Conservation (phyloP, 2,797 vertebrate genomes). For the Danio choprae region DNA sequence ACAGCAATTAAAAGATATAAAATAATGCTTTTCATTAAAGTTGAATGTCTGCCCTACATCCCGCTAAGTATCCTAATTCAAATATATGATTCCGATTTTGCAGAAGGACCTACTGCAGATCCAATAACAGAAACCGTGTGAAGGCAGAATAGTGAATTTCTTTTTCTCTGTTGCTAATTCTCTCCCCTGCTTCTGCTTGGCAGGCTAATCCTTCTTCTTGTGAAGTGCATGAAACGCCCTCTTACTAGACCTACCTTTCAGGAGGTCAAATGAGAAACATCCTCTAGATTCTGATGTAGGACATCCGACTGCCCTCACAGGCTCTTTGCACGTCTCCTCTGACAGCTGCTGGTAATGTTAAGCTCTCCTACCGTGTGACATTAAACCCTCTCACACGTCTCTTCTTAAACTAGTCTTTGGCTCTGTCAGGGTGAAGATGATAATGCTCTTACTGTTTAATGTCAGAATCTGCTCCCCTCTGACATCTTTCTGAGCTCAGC, state of each 20-base stretch:
- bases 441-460: slow-evolving; percentile 53
- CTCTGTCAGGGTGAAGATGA: slow-evolving; percentile 45
- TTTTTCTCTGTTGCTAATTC: slow-evolving; percentile 53
- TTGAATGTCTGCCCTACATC: neutral
- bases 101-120: neutral
- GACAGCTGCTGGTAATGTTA: slow-evolving; percentile 46
- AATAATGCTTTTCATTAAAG: neutral
- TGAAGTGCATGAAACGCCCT: slow-evolving; percentile 68
- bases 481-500: slow-evolving; percentile 39
- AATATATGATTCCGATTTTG: neutral
- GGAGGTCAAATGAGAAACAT: slow-evolving; percentile 57
- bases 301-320: slow-evolving; percentile 49
- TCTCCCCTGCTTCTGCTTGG: slow-evolving; percentile 25
- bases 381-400: slow-evolving; percentile 43
- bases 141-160: slow-evolving; percentile 56
- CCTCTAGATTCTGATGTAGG: slow-evolving; percentile 49
- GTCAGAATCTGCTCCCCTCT: slow-evolving; percentile 47
- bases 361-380: slow-evolving; percentile 38
- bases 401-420: slow-evolving; percentile 45
- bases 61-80: neutral
- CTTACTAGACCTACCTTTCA: slow-evolving; percentile 12
- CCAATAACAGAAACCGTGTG: slow-evolving; percentile 43
- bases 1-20: too few relatives aligned
- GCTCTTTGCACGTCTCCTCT: slow-evolving; percentile 52
- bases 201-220: slow-evolving; percentile 65